Evolutionary conservation across 2,797 vertebrate species (phyloP), one percentile per base, ranked within the genome.

Genomic region (Platyrinchus mystaceus): DNA sequence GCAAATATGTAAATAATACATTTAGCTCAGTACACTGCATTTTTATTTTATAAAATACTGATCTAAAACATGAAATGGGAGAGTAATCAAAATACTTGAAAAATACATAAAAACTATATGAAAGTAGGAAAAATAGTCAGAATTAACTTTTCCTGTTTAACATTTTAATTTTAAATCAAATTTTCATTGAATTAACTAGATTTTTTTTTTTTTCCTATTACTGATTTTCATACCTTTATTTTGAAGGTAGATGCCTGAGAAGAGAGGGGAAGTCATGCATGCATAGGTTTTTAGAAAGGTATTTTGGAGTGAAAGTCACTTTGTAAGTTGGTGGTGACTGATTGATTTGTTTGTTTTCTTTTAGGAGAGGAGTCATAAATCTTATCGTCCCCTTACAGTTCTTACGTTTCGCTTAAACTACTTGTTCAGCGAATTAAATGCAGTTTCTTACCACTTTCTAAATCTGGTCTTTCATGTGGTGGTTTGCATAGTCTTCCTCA

Each of bases 341-440:
- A 86, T 41, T 50, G 6, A 55, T 83, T 43, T 41, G 7, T 86
- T 74, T 87, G 3, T 86, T 97, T 96, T 87, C 76, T 88, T 97
- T 87, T 94, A 99, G 99, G 99, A 99, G 95, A 98, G 99, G 90
- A 99, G 99, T 96, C 99, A 99, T 96, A 99, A 99, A 95, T 99
- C 99, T 14, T 99, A 99, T 28, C 98, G 99, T 56, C 99, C 99
- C 5, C 97, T 99, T 93, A 99, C 99, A 8, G 99, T 99, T 22
- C 97, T 99, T 95, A 99, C 99, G 0, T 99, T 99, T 96, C 98
- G 99, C 43, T 97, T 99, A 94, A 99, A 99, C 98, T 99, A 99
- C 97, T 92, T 99, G 93, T 98, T 99, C 97, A 99, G 98, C 19
- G 99, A 99, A 93, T 97, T 99, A 90, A 99, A 98, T 62, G 98